phyloP scores from a whole-genome alignment of 2,113 vertebrate genomes.

The Zosterops lateralis region DNA sequence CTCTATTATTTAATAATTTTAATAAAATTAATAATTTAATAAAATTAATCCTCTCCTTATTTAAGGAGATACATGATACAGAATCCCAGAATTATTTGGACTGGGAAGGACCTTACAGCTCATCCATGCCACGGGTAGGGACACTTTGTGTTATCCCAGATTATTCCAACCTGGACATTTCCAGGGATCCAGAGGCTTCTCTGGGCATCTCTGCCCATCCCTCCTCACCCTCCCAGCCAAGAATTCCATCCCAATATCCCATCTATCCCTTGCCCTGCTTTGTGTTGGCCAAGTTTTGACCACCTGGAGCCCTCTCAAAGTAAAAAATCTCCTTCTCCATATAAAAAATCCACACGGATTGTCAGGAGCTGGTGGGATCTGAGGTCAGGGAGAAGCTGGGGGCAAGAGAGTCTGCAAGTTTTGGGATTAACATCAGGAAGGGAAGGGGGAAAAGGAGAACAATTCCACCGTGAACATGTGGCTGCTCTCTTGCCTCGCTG shows the following conservation, averaged over 20 bases:
- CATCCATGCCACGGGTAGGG: background rate
- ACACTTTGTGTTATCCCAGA: background rate
- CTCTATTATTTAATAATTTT: too few species aligned
- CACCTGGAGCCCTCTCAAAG: background rate
- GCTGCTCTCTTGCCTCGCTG: background rate
- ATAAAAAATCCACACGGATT: background rate
- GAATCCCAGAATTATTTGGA: background rate
- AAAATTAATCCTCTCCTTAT: too few species aligned
- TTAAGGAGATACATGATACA: too few species aligned
- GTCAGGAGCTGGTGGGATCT: background rate
- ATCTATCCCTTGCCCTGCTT: background rate
- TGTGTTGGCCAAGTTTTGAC: background rate
- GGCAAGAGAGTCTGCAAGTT: background rate
- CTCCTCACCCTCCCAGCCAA: background rate
- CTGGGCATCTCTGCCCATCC: background rate
- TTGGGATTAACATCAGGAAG: background rate
- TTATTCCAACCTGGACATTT: rapidly evolving
- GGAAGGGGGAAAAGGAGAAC: background rate
- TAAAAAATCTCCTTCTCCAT: background rate
- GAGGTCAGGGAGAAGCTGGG: background rate
- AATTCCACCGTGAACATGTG: too few species aligned
- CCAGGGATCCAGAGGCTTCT: background rate
- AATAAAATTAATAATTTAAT: too few species aligned
- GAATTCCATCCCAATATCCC: background rate
- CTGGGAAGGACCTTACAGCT: background rate